These are phyloP conservation scores for Leptopilina syphax DNA, from an alignment of 2,888 invertebrate species.

Conservation along the genomic window DNA sequence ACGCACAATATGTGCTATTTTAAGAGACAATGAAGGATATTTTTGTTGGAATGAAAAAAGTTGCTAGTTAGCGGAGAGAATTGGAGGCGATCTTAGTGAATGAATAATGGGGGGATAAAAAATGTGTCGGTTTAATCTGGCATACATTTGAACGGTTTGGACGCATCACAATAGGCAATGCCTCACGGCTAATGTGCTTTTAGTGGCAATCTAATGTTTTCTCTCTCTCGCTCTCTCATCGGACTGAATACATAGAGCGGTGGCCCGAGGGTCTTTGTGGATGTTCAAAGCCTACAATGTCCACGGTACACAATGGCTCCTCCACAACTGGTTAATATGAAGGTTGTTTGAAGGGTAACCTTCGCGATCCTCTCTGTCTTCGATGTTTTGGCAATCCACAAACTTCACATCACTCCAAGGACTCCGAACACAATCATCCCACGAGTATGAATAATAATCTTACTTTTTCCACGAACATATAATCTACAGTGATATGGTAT, in stretches of 20 bases:
- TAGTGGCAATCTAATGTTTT: slow-evolving; percentile 65
- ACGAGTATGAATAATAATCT: background rate
- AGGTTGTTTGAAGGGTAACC: slow-evolving; percentile 70
- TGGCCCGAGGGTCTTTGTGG: slow-evolving; percentile 63
- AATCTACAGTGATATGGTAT: too few species aligned
- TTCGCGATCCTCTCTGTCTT: slow-evolving; percentile 49
- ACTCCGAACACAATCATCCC: background rate
- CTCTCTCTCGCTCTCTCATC: background rate
- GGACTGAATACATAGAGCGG: slow-evolving; percentile 42
- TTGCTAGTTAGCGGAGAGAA: slow-evolving; percentile 12
- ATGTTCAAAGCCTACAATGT: slow-evolving; percentile 72
- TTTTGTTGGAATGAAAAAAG: slow-evolving; percentile 2
- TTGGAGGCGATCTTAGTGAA: slow-evolving; percentile 17
- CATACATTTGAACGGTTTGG: slow-evolving; percentile 24
- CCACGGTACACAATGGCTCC: slow-evolving; percentile 69
- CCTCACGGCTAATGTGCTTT: slow-evolving; percentile 60
- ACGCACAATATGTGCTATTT: background rate
- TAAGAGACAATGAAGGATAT: slow-evolving; percentile 9
- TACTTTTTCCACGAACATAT: too few species aligned
- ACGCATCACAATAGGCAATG: slow-evolving; percentile 60
- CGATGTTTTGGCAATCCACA: slow-evolving; percentile 47
- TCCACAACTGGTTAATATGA: slow-evolving; percentile 72
- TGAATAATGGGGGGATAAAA: slow-evolving; percentile 36
- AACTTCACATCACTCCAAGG: slow-evolving; percentile 5
- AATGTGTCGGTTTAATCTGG: slow-evolving; percentile 37